Evolutionary conservation across 2,113 vertebrate species (phyloP).

Genomic region (Barbus barbus): DNA sequence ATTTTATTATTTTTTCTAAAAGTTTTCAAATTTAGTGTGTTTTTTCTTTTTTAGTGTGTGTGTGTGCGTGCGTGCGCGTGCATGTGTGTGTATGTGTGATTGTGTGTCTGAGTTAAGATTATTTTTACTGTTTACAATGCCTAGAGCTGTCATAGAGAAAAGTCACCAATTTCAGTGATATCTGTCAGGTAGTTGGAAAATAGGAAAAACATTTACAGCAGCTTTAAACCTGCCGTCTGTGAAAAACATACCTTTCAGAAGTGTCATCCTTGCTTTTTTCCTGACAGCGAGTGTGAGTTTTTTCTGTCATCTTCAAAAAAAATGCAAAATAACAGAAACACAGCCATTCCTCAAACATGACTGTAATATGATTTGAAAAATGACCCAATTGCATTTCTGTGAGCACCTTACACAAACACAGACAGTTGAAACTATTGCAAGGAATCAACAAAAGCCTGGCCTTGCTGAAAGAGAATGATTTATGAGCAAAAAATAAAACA

Average conservation of each 20-base stretch:
- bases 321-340: constrained; percentile 16
- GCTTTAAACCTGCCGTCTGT: neutral
- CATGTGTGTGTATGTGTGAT: neutral
- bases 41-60: neutral
- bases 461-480: neutral
- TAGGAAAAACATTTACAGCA: neutral
- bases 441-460: neutral
- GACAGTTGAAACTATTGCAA: neutral
- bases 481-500: neutral
- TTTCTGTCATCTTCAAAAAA: neutral
- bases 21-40: neutral
- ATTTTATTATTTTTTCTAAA: neutral
- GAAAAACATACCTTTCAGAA: constrained; percentile 1
- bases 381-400: neutral
- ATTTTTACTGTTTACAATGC: neutral
- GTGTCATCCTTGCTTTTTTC: neutral
- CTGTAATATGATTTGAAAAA: constrained; percentile 37
- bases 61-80: neutral
- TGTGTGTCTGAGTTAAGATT: neutral
- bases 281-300: neutral
- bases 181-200: constrained; percentile 7
- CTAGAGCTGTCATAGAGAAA: constrained; percentile 11
- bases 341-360: neutral
- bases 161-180: neutral
- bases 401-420: neutral